Evolutionary conservation across 2,888 invertebrate species (phyloP), one percentile per base, ranked within the genome.

Genomic region (Agrenia bidenticulata): DNA sequence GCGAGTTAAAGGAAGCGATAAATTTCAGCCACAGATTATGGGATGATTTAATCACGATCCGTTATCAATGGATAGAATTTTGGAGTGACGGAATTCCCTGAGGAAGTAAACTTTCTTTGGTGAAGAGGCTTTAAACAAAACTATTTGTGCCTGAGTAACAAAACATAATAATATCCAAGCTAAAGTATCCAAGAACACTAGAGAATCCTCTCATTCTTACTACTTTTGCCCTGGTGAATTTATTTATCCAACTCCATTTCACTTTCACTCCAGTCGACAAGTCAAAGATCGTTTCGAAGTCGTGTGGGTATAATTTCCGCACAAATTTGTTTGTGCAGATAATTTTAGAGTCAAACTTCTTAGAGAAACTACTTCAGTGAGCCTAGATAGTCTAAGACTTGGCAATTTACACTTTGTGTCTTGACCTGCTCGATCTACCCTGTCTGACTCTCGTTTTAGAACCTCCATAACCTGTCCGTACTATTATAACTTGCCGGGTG

Each of bases 311-410:
- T 37, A 26, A 57, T 57, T 23, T 57, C 57, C 15, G 57, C n/a
- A 51, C 41, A 57, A 57, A 57, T 57, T 58, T 45, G 49, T 58
- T 58, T 58, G 58, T 4, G 23, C 26, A 42, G 45, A 45, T 45
- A 45, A 42, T 58, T 58, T 58, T 24, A 17, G 45, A 32, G 32
- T 32, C 32, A 32, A 32, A 32, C 32, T 32, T 32, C 32, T 32
- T 32, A 32, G 32, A 32, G 32, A 11, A 32, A 32, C 32, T 32
- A n/a, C n/a, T n/a, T n/a, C n/a, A n/a, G n/a, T n/a, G n/a, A n/a
- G n/a, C n/a, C n/a, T n/a, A n/a, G n/a, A n/a, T n/a, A n/a, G n/a
- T n/a, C n/a, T 32, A 11, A 32, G 32, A 32, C 32, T 32, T 32
- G 4, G 32, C 11, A 32, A 32, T 32, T 32, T 32, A 32, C 32